Evolutionary conservation across 2,888 invertebrate species (phyloP), one percentile per base, ranked within the genome.

Genomic region (Pristionchus japonicus): DNA sequence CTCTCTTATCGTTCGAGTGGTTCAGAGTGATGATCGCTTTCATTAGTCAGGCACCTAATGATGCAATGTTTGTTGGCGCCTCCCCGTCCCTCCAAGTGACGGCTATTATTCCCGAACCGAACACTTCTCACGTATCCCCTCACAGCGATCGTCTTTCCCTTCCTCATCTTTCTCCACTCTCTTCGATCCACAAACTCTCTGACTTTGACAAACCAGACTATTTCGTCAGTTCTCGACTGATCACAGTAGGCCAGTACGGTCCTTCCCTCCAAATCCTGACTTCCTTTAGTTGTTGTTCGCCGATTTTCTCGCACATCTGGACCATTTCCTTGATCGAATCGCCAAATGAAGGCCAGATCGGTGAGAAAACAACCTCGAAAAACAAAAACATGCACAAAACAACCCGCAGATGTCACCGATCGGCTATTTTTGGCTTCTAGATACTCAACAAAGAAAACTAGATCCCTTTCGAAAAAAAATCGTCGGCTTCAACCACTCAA

Each of bases 71-170:
- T n/a, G n/a, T n/a, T n/a, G n/a, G n/a, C n/a, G n/a, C n/a, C n/a
- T n/a, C n/a, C n/a, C n/a, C n/a, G n/a, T 17, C 57, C 23, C 57
- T n/a, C 57, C 23, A 20, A n/a, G 57, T 57, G 57, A 57, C 57
- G 23, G 57, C 70, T 70, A 70, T 37, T 70, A 70, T 70, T 70
- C 37, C 34, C 70, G 70, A 40, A 70, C 64, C 64, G 64, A 70
- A 70, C 70, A 70, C 70, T 37, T 70, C 70, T 70, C 70, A 37
- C 70, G 57, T 57, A 57, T 57, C 57, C 52, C 23, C n/a, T n/a
- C 57, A 57, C 57, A 20, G n/a, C 0, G 57, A 57, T 57, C 57
- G 23, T 23, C 57, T 57, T 57, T 57, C 57, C 57, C 57, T 57
- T 57, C 57, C 57, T 57, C 57, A 23, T 57, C n/a, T 23, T n/a